Evolutionary conservation across 1,140 invertebrate genomes (phyloP), one percentile per base, ranked within the genome.

Genomic region (Vanessa atalanta): DNA sequence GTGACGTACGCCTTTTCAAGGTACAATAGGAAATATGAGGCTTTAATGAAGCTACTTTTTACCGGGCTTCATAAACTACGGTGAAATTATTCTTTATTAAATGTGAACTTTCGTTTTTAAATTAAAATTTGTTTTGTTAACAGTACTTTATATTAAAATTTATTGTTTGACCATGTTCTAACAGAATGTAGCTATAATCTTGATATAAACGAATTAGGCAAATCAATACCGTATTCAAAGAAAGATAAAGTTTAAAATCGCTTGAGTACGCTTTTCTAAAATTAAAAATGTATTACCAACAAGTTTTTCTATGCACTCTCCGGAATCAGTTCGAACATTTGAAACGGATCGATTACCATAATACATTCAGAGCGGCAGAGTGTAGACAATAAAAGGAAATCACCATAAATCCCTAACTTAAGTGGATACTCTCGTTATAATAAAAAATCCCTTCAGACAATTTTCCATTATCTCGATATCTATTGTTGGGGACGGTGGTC

Each of bases 381-480:
- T 55, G 79, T 70, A 48, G 70, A 73, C 78, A 85, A 83, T 85
- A 81, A 81, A 79, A 83, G 72, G 81, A 82, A 84, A 83, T 83
- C 77, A 75, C 79, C 76, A 83, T 88, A 86, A 86, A 86, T 88
- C 82, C 72, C 72, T 26, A 50, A 79, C 77, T 76, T 65, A 73
- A 87, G 83, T 86, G 83, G 86, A 80, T 85, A 82, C 80, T 78
- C 80, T 78, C 77, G 80, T 88, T 87, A 89, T 88, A 87, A 89
- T 87, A 89, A 87, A 61, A 84, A 88, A 85, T 84, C 83, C 85
- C 81, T 83, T 88, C 83, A 85, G 83, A 88, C 85, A 85, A 88
- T 88, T 88, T 87, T 87, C 88, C 88, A 89, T 89, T 89, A 89
- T 88, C 84, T 85, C 78, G 67, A 75, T 48, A 82, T 82, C 85